These are phyloP conservation scores for Clarias pachynema DNA, from an alignment of 2,797 vertebrate genomes.

Conservation along the genomic window DNA sequence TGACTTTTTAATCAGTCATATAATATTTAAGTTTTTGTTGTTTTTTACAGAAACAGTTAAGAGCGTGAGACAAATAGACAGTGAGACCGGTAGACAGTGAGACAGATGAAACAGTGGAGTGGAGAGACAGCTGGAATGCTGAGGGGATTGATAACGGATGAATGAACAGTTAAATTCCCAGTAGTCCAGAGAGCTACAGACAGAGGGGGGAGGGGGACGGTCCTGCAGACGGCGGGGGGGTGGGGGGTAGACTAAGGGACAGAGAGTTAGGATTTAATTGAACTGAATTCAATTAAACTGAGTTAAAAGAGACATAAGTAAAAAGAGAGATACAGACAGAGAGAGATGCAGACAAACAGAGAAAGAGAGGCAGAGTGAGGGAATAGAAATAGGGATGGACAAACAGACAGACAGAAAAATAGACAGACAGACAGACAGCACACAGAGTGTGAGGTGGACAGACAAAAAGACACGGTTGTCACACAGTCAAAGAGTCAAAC, in stretches of 20 bases:
- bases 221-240: too few relatives aligned
- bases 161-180: conserved; percentile 29
- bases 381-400: neutral
- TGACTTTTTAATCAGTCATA: neutral
- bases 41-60: neutral
- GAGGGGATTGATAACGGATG: conserved; percentile 11
- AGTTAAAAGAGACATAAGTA: too few relatives aligned
- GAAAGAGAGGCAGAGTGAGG: too few relatives aligned
- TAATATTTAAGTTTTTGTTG: neutral
- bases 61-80: neutral
- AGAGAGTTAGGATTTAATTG: neutral
- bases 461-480: neutral
- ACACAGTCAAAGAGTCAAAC: conserved; percentile 26
- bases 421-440: neutral
- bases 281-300: too few relatives aligned
- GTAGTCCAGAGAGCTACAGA: neutral
- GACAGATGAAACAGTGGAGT: neutral
- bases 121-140: conserved; percentile 45
- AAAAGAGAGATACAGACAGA: too few relatives aligned
- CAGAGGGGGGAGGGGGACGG: neutral
- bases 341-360: too few relatives aligned
- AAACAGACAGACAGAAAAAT: too few relatives aligned
- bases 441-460: neutral
- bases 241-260: neutral
- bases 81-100: neutral